Evolutionary conservation across 2,113 vertebrate genomes (phyloP), one percentile per base, ranked within the genome.

Genomic region (Thryonomys swinderianus): DNA sequence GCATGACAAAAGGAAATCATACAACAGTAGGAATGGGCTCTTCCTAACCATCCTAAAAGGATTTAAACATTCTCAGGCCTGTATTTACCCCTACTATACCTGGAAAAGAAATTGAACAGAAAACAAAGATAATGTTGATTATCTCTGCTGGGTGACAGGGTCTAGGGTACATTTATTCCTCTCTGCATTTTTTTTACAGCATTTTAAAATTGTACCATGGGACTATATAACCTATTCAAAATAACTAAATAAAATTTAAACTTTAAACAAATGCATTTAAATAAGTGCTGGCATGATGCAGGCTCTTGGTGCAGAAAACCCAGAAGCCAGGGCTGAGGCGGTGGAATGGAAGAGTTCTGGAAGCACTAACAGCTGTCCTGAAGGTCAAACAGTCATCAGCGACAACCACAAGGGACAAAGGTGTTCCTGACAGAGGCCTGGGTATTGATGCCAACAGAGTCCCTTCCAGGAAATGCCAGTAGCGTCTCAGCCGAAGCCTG

Each of bases 221-320:
- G 79, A 67, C 73, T 82, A 84, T 27, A 81, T 25, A 93, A 67
- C 9, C 84, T 66, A 84, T 61, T 73, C 45, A 67, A 80, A 85
- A 82, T 89, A 91, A 88, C 34, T 83, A 81, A 85, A 64, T 37
- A 42, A 61, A 94, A 85, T 62, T 87, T 88, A 71, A 53, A 71
- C 67, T 57, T 82, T 86, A 79, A 85, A 74, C 40, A 94, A 73
- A 86, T 66, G 3, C 37, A 86, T 85, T 80, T 76, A 83, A 92
- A 85, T 45, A 59, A 57, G 45, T 88, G 23, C 53, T 37, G 71
- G 32, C 62, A 89, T 57, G 67, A 61, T 23, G 37, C 37, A 5
- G 5, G 12, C 45, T 32, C 0, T 1, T 0, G 0, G 83, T 67
- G 8, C 74, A 64, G 13, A 82, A 67, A 37, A 23, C 6, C 23